These are phyloP conservation scores for Schlechtendalia chinensis DNA, from an alignment of 1,140 invertebrate genomes.

Conservation along the genomic window DNA sequence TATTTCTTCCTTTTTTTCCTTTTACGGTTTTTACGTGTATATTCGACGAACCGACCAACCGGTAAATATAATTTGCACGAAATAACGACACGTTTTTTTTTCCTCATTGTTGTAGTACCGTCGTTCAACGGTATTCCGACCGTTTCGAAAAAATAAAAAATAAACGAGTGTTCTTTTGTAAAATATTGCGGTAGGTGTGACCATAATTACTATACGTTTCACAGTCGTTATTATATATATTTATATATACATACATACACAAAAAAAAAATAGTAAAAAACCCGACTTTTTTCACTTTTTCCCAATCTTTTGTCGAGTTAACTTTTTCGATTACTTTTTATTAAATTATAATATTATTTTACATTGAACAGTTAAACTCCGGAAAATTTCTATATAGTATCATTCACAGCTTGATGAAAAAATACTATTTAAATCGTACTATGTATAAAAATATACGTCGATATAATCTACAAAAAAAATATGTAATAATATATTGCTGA, in stretches of 20 bases:
- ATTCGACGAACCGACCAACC: not conserved
- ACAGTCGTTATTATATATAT: not conserved
- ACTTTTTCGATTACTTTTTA: conserved; percentile 18
- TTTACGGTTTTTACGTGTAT: not conserved
- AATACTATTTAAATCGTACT: not conserved
- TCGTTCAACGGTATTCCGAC: not conserved
- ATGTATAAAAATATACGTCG: no score
- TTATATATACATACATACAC: no score
- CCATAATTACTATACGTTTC: conserved; percentile 34
- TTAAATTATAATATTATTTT: not conserved
- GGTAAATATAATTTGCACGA: conserved; percentile 9
- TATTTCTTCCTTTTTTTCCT: not conserved
- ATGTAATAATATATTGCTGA: no score
- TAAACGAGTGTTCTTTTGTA: conserved; percentile 16
- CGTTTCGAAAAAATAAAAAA: not conserved
- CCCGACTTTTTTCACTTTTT: not conserved
- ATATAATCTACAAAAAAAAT: no score
- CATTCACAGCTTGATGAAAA: no score
- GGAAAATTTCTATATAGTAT: no score
- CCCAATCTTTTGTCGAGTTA: not conserved
- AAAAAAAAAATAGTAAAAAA: not conserved
- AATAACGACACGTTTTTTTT: conserved; percentile 30
- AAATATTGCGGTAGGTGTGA: not conserved
- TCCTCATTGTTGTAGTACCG: not conserved
- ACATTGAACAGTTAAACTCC: not conserved